These are phyloP conservation scores for Pseudomyrmex sp. DNA, from an alignment of 1,140 invertebrate species.

Conservation along the genomic window DNA sequence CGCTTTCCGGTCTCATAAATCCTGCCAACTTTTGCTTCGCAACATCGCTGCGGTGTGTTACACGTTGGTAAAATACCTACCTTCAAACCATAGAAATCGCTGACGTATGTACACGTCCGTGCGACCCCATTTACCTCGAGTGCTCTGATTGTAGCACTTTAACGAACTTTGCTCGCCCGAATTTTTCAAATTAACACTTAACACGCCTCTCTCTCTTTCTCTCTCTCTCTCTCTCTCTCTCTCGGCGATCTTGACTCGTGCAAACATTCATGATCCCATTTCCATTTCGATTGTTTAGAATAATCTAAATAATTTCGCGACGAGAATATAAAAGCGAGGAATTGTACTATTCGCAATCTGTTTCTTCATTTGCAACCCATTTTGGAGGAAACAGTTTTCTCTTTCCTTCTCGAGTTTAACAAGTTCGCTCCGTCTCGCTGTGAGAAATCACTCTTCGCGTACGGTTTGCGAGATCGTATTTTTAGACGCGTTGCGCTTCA, in stretches of 20 bases:
- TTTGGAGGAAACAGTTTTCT: too few relatives aligned
- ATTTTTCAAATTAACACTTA: slow-evolving; percentile 23
- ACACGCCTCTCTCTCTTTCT: too few relatives aligned
- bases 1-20: slow-evolving; percentile 55
- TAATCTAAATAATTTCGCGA: too few relatives aligned
- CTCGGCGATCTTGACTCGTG: too few relatives aligned
- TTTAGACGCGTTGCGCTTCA: slow-evolving; percentile 11
- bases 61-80: slow-evolving; percentile 42
- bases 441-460: neutral
- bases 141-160: slow-evolving; percentile 10
- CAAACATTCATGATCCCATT: too few relatives aligned
- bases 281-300: too few relatives aligned
- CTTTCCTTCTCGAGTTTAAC: too few relatives aligned
- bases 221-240: too few relatives aligned
- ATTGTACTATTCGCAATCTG: too few relatives aligned
- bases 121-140: slow-evolving; percentile 30
- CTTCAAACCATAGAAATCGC: slow-evolving; percentile 42
- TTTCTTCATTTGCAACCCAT: too few relatives aligned
- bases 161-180: slow-evolving; percentile 2
- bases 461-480: neutral
- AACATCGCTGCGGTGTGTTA: slow-evolving; percentile 43
- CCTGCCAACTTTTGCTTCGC: slow-evolving; percentile 56
- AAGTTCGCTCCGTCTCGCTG: neutral
- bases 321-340: too few relatives aligned
- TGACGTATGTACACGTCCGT: slow-evolving; percentile 32